Evolutionary conservation across 2,888 invertebrate species (phyloP).

Genomic region (Heteromyza rotundicornis): DNA sequence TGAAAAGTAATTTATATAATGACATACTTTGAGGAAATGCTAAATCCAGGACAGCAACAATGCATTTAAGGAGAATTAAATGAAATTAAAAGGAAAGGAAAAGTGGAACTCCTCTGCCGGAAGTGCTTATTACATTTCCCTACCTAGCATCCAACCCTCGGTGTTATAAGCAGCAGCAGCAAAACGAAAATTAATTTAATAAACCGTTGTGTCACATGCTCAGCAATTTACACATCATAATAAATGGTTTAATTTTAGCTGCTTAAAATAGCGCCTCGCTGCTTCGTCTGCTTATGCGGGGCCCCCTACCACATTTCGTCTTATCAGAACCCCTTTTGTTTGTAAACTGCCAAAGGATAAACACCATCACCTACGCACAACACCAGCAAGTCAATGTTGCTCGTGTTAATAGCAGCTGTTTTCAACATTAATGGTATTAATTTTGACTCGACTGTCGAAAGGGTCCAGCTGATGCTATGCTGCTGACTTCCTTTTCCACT

Average conservation of each 20-base stretch:
- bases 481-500: background rate
- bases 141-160: background rate
- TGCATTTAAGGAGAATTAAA: background rate
- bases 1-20: background rate
- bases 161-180: background rate
- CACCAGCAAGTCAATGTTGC: background rate
- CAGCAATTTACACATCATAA: conserved; percentile 14
- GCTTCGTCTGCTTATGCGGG: background rate
- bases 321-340: background rate
- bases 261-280: background rate
- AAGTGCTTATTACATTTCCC: too few relatives aligned
- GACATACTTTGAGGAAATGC: background rate
- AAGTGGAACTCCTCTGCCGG: too few relatives aligned
- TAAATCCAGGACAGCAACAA: background rate
- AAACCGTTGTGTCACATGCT: background rate
- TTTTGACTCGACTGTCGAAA: conserved; percentile 25
- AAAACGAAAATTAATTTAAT: background rate
- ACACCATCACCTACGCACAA: too few relatives aligned
- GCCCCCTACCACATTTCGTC: background rate
- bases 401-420: conserved; percentile 29
- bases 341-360: too few relatives aligned
- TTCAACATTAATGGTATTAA: conserved; percentile 29
- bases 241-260: conserved; percentile 13
- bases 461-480: conserved; percentile 26
- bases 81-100: too few relatives aligned